Base-by-base conservation (phyloP, 2,888 invertebrate species). In the Trichogramma evanescens region DNA sequence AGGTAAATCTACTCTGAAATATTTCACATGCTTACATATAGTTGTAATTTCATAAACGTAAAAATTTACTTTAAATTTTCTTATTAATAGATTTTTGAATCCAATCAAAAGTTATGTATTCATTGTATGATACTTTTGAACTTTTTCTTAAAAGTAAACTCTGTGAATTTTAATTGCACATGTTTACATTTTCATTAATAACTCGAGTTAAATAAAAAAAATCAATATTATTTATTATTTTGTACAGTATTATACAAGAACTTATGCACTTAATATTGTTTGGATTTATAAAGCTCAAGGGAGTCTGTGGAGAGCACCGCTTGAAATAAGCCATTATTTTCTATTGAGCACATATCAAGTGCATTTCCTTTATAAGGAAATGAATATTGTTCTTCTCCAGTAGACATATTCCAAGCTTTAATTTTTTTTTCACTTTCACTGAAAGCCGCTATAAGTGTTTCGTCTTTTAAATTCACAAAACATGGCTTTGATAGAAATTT, bases 361-460 rank as follows among this genome's bases (percentile, higher is more conserved):
- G 90, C 83, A 0, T 86, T 82, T 65, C 88, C 87, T 6, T 9
- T 9, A 0, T 86, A 83, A 0, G 86, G 84, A 55, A 89, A 70
- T 0, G 82, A 82, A 69, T 72, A 82, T 62, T 74, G 79, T 75
- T 77, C 83, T 71, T 75, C 82, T 13, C 83, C 82, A 1, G 80
- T 81, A 48, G 79, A 76, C 52, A 82, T 75, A 59, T 87, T 88
- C 81, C 89, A 89, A 1, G 90, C 75, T 53, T 83, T 81, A 40
- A 90, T 75, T 8, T 82, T 78, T 4, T 84, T 84, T n/a, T 82
- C 84, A 56, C 86, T 85, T 75, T 92, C 92, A 62, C 91, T 86
- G 69, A 90, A 87, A 0, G 89, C 89, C 1, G 89, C 87, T 0
- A 90, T 83, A 71, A 89, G 81, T 6, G 83, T 80, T 7, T 86